These are phyloP conservation scores for Epizoanthus ramosus DNA, from an alignment of 92 coral and sea anemone genomes.

Conservation along the genomic window DNA sequence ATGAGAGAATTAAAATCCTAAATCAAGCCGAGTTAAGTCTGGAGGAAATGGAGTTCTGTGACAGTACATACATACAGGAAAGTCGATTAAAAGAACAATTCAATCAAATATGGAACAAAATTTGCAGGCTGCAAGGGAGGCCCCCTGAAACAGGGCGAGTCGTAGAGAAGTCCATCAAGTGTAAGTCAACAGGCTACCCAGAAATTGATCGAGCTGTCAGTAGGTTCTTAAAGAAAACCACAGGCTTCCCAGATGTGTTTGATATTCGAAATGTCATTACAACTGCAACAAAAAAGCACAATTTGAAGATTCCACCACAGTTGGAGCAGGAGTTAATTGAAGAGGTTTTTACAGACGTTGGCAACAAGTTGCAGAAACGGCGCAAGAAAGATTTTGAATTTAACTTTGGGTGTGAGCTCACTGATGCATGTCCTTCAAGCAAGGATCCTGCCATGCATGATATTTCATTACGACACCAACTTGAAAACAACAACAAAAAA, in stretches of 20 bases:
- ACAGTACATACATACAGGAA: conserved; percentile 88
- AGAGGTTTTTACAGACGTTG: conserved; percentile 84
- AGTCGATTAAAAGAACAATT: conserved; percentile 73
- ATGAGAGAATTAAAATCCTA: conserved; percentile 76
- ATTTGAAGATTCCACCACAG: conserved; percentile 69
- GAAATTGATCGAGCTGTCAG: conserved; percentile 78
- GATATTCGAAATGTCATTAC: conserved; percentile 75
- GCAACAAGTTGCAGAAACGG: conserved; percentile 86
- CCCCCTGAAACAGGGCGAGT: conserved; percentile 91
- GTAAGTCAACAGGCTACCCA: conserved; percentile 68
- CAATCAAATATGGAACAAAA: conserved; percentile 80
- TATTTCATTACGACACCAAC: conserved; percentile 51
- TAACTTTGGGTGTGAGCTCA: conserved; percentile 89
- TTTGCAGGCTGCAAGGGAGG: conserved; percentile 79
- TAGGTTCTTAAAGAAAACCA: conserved; percentile 65
- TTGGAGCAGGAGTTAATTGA: conserved; percentile 68
- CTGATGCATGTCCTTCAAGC: conserved; percentile 65
- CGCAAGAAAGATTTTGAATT: conserved; percentile 80
- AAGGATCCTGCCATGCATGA: conserved; percentile 83
- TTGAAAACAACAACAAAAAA: conserved; percentile 70
- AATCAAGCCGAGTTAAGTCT: conserved; percentile 84
- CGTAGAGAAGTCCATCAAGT: conserved; percentile 66
- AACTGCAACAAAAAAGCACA: conserved; percentile 66
- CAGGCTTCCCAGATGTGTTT: conserved; percentile 87
- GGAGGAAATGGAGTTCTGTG: conserved; percentile 85